phyloP scores from a whole-genome alignment of 92 coral and sea anemone genomes.

The Phenganax stokvisi region DNA sequence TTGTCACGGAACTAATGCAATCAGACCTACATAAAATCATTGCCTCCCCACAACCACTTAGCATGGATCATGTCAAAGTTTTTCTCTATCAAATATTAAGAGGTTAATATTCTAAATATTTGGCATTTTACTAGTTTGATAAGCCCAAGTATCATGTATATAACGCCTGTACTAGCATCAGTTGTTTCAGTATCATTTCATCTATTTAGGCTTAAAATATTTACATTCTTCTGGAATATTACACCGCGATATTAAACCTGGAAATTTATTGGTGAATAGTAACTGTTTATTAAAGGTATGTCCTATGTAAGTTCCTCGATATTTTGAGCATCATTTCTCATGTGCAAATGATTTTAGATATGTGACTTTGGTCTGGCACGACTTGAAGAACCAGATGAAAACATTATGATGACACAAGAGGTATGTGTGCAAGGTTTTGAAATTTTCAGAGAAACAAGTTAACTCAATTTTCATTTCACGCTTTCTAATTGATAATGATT shows the following conservation, averaged over 20 bases:
- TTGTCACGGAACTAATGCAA: conserved; percentile 98
- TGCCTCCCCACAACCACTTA: conserved; percentile 95
- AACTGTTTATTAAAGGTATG: conserved; percentile 93
- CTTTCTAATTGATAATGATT: not conserved
- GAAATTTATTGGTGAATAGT: conserved; percentile 92
- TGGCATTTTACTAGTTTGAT: not conserved
- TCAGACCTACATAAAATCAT: conserved; percentile 96
- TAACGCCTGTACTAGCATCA: not conserved
- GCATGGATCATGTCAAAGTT: conserved; percentile 97
- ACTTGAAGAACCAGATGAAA: conserved; percentile 82
- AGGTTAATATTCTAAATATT: conserved; percentile 44
- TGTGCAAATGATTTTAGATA: conserved; percentile 45
- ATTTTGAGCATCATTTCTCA: not conserved
- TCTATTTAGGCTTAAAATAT: conserved; percentile 71
- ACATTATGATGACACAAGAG: conserved; percentile 85
- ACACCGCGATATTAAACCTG: conserved; percentile 97
- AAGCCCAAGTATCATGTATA: not conserved
- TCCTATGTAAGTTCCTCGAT: not conserved
- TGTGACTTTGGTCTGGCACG: conserved; percentile 99
- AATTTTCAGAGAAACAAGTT: not conserved
- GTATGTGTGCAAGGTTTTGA: conserved; percentile 22
- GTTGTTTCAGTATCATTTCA: too few relatives aligned
- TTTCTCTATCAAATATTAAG: conserved; percentile 94
- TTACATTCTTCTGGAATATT: conserved; percentile 92
- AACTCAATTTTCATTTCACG: not conserved